A percentile compares a stretch with the other conserved stretches of the same genome.
Evolutionary conservation across 2,113 vertebrate species (phyloP).

Genomic region (Eira barbara): DNA sequence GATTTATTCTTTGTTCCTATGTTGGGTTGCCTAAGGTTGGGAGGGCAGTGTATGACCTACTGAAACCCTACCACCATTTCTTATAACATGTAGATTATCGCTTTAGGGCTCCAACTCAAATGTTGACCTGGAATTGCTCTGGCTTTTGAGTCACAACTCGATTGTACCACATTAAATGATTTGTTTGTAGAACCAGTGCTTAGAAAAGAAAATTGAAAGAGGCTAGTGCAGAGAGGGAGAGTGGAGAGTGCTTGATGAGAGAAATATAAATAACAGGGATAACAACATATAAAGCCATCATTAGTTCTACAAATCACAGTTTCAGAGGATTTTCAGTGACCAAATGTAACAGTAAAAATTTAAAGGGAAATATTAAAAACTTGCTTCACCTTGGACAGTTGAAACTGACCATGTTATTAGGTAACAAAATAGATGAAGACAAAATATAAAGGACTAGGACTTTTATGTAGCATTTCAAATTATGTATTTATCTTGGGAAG

Average conservation of each 20-base stretch:
- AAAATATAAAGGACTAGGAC: not conserved
- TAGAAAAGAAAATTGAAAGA: conserved; percentile 25
- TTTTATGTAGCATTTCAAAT: not conserved
- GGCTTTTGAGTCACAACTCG: not conserved
- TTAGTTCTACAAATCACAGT: not conserved
- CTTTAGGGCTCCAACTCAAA: not conserved
- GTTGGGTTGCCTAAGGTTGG: not conserved
- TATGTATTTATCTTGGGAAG: not conserved
- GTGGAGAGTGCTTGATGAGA: not conserved
- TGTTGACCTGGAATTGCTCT: not conserved
- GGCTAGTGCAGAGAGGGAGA: not conserved
- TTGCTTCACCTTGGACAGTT: not conserved
- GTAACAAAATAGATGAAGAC: not conserved
- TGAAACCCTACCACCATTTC: not conserved
- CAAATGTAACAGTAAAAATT: not conserved
- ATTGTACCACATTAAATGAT: conserved; percentile 1
- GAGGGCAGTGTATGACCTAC: not conserved
- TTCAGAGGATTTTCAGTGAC: conserved; percentile 18
- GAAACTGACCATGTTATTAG: not conserved
- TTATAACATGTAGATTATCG: not conserved
- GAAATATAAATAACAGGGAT: not conserved
- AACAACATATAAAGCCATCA: not conserved
- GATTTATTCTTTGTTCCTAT: not conserved
- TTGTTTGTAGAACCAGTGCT: not conserved
- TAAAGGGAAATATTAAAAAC: not conserved